Evolutionary conservation across 2,113 vertebrate genomes (phyloP), one percentile per base, ranked within the genome.

Genomic region (Triplophysa rosa): DNA sequence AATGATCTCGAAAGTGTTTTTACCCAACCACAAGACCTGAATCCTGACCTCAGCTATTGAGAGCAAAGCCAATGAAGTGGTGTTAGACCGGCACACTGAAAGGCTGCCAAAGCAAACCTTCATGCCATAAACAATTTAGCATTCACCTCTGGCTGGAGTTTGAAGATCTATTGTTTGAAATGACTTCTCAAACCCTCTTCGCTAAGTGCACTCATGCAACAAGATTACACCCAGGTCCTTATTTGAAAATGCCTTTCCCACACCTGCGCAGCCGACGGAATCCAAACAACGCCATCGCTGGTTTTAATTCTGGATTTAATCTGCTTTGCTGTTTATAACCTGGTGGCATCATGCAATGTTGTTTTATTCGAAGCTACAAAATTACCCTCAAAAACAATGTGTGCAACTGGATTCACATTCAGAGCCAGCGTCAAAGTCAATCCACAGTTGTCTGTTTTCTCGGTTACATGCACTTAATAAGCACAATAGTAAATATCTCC

Each of bases 291-390:
- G 11, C 77, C 59, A 23, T 70, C 59, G 10, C 66, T 42, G 19
- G 72, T 77, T 70, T 63, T 79, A 64, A 71, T 79, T 47, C 54
- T 40, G 58, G 62, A 65, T 24, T 83, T 47, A 24, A 80, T 71
- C 16, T 77, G 54, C 42, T 52, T 61, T 67, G 10, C 23, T 26
- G 21, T 24, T 56, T 78, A 23, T 64, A 68, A 52, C 56, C 37
- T 29, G 8, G 45, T 26, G 19, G 69, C 63, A 42, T 67, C 45
- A 81, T 42, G 3, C 63, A 29, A n/a, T 3, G 24, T 76, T 29
- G 0, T 81, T 78, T 29, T 17, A 14, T 52, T 7, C 8, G 0
- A 4, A 17, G 3, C 64, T 19, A 42, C n/a, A 62, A 71, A 67
- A 72, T 62, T 26, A 47, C 58, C 49, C 21, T 73, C 26, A 33